Evolutionary conservation across 2,888 invertebrate genomes (phyloP).

Genomic region (Neoaliturus tenellus): DNA sequence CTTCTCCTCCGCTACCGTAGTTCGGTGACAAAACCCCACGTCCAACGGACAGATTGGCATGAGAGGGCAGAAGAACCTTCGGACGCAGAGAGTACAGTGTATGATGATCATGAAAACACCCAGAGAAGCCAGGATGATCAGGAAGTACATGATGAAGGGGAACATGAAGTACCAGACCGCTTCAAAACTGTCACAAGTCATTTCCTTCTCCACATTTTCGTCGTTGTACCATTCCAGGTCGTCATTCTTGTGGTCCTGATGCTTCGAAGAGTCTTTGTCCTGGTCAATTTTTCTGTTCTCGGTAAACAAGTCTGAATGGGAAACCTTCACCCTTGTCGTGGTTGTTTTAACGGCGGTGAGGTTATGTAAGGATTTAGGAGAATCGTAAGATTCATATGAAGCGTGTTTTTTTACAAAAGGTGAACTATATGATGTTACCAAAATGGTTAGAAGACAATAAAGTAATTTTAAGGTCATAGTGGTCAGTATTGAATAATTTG

Average conservation of each 20-base stretch:
- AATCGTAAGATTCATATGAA: not conserved
- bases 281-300: too few species aligned
- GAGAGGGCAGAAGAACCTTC: constrained; percentile 4
- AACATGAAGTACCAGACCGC: constrained; percentile 23
- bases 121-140: not conserved
- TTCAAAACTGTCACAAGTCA: not conserved
- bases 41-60: not conserved
- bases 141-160: constrained; percentile 6
- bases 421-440: not conserved
- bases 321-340: not conserved
- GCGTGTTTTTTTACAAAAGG: not conserved
- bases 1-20: constrained; percentile 38
- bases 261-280: not conserved
- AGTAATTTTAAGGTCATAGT: not conserved
- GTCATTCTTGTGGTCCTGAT: not conserved
- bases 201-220: not conserved
- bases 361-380: not conserved
- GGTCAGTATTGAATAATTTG: not conserved
- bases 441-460: not conserved
- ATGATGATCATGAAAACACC: not conserved
- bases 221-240: not conserved
- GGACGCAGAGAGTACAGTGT: not conserved
- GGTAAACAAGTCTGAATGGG: too few species aligned
- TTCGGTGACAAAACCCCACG: not conserved
- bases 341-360: not conserved